A percentile compares a stretch with the other conserved stretches of the same genome.
phyloP scores from a whole-genome alignment of 2,888 invertebrate genomes.

The Thymelicus sylvestris region DNA sequence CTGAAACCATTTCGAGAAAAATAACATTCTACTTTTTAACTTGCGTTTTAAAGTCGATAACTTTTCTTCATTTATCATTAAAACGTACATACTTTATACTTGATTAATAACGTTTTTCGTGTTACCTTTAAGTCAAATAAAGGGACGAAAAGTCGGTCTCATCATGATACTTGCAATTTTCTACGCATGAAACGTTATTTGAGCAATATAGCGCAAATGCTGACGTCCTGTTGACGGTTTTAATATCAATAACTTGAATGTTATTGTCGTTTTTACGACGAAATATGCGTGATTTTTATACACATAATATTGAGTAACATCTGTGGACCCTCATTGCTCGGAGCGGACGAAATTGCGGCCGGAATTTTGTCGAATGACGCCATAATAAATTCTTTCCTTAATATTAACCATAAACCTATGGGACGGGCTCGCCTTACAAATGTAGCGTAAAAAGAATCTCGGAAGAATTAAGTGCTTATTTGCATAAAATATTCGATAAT shows the following conservation, averaged over 20 bases:
- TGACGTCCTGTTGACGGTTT: slow-evolving; percentile 31
- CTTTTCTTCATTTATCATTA: background rate
- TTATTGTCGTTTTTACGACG: slow-evolving; percentile 63
- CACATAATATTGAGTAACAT: slow-evolving; percentile 55
- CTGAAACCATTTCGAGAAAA: no score
- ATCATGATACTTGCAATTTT: background rate
- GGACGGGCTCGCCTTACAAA: slow-evolving; percentile 44
- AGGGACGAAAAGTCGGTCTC: slow-evolving; percentile 3
- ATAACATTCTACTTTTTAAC: no score
- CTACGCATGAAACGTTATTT: slow-evolving; percentile 1
- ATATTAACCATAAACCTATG: slow-evolving; percentile 69
- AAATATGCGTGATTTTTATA: slow-evolving; percentile 59
- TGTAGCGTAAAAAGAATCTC: slow-evolving; percentile 38
- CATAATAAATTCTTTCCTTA: slow-evolving; percentile 68
- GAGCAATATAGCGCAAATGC: slow-evolving; percentile 13
- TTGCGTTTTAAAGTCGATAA: no score
- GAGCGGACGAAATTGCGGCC: slow-evolving; percentile 59
- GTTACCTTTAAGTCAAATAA: slow-evolving; percentile 3
- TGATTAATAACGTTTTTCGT: background rate
- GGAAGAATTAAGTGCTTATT: slow-evolving; percentile 39
- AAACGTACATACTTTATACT: background rate
- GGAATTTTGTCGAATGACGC: slow-evolving; percentile 70
- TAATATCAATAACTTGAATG: slow-evolving; percentile 33
- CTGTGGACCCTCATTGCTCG: slow-evolving; percentile 68
- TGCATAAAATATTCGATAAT: slow-evolving; percentile 42